These are phyloP conservation scores for Dicerorhinus sumatrensis DNA, from an alignment of 2,113 vertebrate genomes.

Conservation along the genomic window DNA sequence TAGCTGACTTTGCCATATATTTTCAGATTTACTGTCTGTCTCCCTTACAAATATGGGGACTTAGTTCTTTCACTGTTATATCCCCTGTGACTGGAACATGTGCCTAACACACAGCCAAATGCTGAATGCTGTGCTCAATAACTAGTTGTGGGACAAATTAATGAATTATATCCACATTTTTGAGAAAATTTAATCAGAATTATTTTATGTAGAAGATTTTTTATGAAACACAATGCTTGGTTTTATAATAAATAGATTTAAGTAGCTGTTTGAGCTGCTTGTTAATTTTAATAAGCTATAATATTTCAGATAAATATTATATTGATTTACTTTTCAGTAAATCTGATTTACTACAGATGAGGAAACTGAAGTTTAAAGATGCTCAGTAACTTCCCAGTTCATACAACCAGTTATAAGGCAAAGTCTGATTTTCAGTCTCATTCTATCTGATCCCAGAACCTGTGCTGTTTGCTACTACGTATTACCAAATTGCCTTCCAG, in stretches of 20 bases:
- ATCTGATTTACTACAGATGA: neutral
- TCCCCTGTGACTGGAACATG: neutral
- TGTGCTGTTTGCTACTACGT: neutral
- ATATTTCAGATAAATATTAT: neutral
- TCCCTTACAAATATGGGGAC: neutral
- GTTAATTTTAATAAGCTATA: constrained; percentile 11
- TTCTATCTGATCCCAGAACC: neutral
- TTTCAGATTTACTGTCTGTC: neutral
- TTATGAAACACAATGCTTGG: neutral
- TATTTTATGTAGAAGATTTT: constrained; percentile 7
- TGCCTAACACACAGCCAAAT: neutral
- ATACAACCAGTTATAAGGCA: neutral
- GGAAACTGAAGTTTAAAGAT: neutral
- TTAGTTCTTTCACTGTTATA: neutral
- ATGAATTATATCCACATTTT: neutral
- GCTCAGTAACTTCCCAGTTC: neutral
- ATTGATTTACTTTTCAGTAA: neutral
- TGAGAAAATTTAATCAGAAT: neutral
- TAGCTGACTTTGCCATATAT: neutral
- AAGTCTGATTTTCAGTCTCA: neutral
- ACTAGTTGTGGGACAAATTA: neutral
- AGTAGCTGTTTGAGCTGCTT: neutral
- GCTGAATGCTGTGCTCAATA: neutral
- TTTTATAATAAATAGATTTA: neutral
- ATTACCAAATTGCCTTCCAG: neutral